phyloP scores from a whole-genome alignment of 2,888 invertebrate genomes.

The Pollenia amentaria region DNA sequence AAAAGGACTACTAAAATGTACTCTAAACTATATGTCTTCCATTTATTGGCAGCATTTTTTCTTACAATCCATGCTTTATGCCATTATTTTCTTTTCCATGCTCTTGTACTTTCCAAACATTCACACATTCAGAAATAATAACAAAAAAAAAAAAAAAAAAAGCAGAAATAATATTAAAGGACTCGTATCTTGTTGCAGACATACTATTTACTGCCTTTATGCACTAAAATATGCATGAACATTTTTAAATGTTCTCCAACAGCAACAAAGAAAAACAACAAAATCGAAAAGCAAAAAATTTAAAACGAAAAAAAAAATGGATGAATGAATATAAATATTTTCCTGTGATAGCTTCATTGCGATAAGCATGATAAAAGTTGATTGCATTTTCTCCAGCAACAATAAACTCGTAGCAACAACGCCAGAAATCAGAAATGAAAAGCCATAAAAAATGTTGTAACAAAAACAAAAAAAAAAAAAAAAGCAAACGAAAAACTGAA shows the following conservation, averaged over 20 bases:
- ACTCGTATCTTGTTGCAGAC: constrained; percentile 66
- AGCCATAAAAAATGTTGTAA: constrained; percentile 41
- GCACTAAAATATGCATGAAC: constrained; percentile 70
- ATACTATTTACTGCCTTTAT: constrained; percentile 62
- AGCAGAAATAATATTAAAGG: constrained; percentile 38
- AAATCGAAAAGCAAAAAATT: background rate
- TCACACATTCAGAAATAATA: constrained; percentile 23
- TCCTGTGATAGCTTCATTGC: constrained; percentile 70
- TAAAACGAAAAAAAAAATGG: constrained; percentile 1
- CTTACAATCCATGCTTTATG: constrained; percentile 45
- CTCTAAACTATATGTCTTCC: constrained; percentile 3
- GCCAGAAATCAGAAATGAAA: constrained; percentile 33
- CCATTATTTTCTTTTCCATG: constrained; percentile 31
- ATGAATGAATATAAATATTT: constrained; percentile 65
- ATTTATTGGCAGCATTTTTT: constrained; percentile 50
- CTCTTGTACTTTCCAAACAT: constrained; percentile 12
- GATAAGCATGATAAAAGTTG: constrained; percentile 71
- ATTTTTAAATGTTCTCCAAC: constrained; percentile 62
- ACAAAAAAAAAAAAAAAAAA: constrained; percentile 3
- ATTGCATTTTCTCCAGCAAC: constrained; percentile 70
- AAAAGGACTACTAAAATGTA: constrained; percentile 37
- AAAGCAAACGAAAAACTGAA: too few species aligned
- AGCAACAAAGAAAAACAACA: constrained; percentile 24
- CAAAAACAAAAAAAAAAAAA: constrained; percentile 6
- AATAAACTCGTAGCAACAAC: constrained; percentile 34